Percentiles rank a stretch among this genome's conserved stretches.
phyloP scores from a whole-genome alignment of 1,140 invertebrate species.

The Hylaeus volcanicus region DNA sequence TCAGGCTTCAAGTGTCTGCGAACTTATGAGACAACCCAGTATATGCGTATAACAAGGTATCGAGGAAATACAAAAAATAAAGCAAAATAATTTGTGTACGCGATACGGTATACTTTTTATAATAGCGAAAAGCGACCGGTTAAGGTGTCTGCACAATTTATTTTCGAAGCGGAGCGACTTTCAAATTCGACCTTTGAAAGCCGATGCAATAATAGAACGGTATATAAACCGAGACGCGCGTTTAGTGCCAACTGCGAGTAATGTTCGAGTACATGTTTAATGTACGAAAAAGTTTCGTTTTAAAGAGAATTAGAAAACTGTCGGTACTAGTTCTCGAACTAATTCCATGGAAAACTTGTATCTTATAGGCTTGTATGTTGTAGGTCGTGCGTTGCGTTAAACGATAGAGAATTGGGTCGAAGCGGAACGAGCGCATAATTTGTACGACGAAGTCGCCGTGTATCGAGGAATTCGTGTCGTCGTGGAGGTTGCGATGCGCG shows the following conservation, averaged over 20 bases:
- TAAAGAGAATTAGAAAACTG: conserved; percentile 2
- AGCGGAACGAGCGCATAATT: neutral
- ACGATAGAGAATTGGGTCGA: conserved; percentile 2
- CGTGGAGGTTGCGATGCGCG: neutral
- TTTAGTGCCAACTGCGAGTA: conserved; percentile 51
- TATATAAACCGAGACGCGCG: conserved; percentile 53
- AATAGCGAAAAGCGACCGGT: neutral
- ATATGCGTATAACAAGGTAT: neutral
- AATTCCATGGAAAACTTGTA: conserved; percentile 12
- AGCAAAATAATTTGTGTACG: neutral
- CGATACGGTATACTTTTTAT: neutral
- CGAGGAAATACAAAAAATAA: neutral
- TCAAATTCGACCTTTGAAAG: conserved; percentile 63
- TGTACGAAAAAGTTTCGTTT: neutral
- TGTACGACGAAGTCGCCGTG: neutral
- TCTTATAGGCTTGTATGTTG: neutral
- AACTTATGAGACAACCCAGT: neutral
- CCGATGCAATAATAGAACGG: conserved; percentile 68
- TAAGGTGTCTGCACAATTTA: conserved; percentile 43
- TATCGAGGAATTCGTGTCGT: neutral
- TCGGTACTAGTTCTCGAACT: conserved; percentile 4
- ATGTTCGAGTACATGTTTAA: conserved; percentile 15
- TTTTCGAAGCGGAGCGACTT: conserved; percentile 47
- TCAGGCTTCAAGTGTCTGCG: too few species aligned
- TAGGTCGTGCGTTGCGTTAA: neutral